A percentile compares a stretch with the other conserved stretches of the same genome.
These are phyloP conservation scores for Pachymerium ferrugineum DNA, from an alignment of 2,888 invertebrate species.

Conservation along the genomic window DNA sequence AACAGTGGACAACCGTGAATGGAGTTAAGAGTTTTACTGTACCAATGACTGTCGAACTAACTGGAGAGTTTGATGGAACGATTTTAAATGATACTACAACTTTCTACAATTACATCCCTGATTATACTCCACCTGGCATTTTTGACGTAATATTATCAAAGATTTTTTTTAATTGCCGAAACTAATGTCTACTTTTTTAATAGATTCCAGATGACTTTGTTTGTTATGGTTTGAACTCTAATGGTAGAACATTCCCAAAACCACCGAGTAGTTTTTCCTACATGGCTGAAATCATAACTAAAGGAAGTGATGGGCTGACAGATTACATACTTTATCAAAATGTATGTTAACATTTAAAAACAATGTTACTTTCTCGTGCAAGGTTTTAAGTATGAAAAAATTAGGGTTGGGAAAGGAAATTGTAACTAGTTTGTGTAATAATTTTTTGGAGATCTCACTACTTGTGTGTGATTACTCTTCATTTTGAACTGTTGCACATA, in stretches of 20 bases:
- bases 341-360: neutral
- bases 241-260: neutral
- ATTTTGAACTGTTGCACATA: too few species aligned
- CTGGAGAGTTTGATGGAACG: too few species aligned
- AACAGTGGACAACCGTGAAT: neutral
- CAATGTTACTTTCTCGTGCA: too few species aligned
- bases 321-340: neutral
- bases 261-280: neutral
- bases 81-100: too few species aligned
- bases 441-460: too few species aligned
- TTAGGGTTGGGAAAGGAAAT: too few species aligned
- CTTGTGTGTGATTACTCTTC: neutral
- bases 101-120: too few species aligned
- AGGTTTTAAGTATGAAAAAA: too few species aligned
- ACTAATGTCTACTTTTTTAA: neutral
- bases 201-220: neutral
- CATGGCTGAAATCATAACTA: conserved; percentile 7
- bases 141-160: neutral
- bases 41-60: too few species aligned
- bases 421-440: too few species aligned
- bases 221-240: neutral
- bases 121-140: neutral
- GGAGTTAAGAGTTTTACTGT: too few species aligned
- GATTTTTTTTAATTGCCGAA: neutral
- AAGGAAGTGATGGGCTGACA: neutral